Base-by-base conservation (phyloP, 2,113 vertebrate species). In the Callionymus lyra region DNA sequence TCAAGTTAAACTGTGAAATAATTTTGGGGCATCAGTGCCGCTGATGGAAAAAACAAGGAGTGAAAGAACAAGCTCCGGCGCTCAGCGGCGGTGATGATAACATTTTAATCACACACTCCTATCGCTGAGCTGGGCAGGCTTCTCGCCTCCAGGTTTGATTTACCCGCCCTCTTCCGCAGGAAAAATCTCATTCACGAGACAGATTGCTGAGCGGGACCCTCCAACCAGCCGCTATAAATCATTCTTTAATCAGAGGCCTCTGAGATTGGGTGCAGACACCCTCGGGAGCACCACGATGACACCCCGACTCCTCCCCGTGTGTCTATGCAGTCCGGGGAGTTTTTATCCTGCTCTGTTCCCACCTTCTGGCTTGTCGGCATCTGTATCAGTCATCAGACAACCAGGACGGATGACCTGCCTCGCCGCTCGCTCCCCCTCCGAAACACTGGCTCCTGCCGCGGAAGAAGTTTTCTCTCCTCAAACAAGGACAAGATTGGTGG, bases 191-290 rank as follows among this genome's bases (percentile, higher is more conserved):
- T 85, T 80, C 77, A 67, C 62, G 53, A 85, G 85, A 86, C 57
- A 16, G 81, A 87, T 84, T 67, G 77, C 83, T 77, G 74, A 67
- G 79, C 71, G 44, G 80, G 71, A 63, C 68, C 64, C 79, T 77
- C 63, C 3, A 41, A 18, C 41, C 63, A 14, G 15, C 53, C 12
- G 41, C 56, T 72, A 75, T 84, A 83, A 88, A 88, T 89, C 87
- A 88, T 84, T 87, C 81, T 86, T 87, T 82, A 88, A 85, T 88
- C 86, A 88, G 72, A 72, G 75, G 60, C 63, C 74, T 61, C 52
- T 44, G 68, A 73, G 81, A 82, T 79, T 74, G 39, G 74, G 65
- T 19, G 35, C 69, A 59, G 66, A 73, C 70, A 76, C 71, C 62
- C 62, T 49, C 55, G 53, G 80, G 72, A 78, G 70, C 57, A 51